phyloP scores from a whole-genome alignment of 2,113 vertebrate genomes.

The Trogon surrucura region DNA sequence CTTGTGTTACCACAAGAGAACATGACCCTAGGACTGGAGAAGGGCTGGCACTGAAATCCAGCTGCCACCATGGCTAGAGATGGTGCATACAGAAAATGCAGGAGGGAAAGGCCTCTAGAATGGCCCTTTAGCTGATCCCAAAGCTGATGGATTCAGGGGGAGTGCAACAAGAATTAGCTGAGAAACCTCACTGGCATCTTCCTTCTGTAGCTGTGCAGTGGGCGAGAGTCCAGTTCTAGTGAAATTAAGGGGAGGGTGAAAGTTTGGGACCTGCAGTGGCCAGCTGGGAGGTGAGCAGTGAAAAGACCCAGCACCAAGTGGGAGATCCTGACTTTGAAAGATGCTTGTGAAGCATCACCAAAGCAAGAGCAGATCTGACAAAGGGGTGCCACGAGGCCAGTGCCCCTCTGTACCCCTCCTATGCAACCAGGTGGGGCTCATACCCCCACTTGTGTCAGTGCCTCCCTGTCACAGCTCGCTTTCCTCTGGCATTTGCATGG shows the following conservation, averaged over 20 bases:
- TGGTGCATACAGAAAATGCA: fast-evolving
- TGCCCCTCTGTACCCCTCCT: background rate
- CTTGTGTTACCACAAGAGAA: background rate
- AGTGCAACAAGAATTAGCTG: fast-evolving
- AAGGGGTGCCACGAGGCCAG: fast-evolving
- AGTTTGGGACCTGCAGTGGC: background rate
- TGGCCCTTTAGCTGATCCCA: background rate
- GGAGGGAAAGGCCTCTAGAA: background rate
- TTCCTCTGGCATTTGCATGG: background rate
- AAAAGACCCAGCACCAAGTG: background rate
- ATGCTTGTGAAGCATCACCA: background rate
- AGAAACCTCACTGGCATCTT: background rate
- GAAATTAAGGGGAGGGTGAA: background rate
- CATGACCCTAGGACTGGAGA: fast-evolving
- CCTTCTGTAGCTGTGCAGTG: fast-evolving
- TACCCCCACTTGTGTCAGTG: fast-evolving
- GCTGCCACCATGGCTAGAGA: background rate
- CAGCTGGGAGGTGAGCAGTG: background rate
- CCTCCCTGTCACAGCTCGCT: background rate
- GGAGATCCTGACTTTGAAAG: background rate
- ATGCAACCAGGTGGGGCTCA: fast-evolving
- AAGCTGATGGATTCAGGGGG: fast-evolving
- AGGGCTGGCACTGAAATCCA: background rate
- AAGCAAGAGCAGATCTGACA: fast-evolving
- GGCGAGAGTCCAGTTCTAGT: background rate